Conservation (phyloP, 2,113 vertebrate genomes). For the Nycticorax nycticorax region DNA sequence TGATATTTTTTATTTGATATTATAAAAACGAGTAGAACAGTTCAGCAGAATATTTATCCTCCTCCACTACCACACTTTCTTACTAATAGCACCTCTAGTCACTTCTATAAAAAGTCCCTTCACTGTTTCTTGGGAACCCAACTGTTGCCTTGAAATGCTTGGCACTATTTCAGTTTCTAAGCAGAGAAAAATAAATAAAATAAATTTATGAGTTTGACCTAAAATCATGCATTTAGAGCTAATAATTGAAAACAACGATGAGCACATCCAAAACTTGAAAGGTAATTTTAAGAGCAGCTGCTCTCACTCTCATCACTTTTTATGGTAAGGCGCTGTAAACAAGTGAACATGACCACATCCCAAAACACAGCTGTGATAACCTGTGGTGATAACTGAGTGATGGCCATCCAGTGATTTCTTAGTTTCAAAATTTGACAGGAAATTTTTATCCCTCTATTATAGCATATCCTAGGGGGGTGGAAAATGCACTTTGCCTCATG, state of each 20-base stretch:
- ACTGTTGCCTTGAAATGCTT: not conserved
- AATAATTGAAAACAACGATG: not conserved
- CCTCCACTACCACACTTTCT: not conserved
- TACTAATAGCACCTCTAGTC: not conserved
- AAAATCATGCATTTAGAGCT: not conserved
- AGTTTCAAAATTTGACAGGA: not conserved
- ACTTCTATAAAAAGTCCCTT: not conserved
- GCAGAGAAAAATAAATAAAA: not conserved
- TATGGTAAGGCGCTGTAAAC: not conserved
- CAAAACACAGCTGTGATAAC: not conserved
- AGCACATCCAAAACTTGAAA: not conserved
- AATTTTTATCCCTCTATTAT: not conserved
- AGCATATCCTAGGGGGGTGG: not conserved
- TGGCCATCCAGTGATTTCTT: not conserved
- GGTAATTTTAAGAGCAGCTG: not conserved
- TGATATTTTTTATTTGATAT: not conserved
- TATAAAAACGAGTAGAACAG: fast-evolving
- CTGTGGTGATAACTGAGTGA: not conserved
- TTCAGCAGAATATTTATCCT: not conserved
- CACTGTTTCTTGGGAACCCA: not conserved
- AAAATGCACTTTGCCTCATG: not conserved
- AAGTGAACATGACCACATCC: not conserved
- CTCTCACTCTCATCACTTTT: not conserved
- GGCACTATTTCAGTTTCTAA: not conserved
- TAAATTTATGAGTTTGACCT: not conserved